phyloP scores from a whole-genome alignment of 92 coral and sea anemone species.

The Isaurus tuberculatus region DNA sequence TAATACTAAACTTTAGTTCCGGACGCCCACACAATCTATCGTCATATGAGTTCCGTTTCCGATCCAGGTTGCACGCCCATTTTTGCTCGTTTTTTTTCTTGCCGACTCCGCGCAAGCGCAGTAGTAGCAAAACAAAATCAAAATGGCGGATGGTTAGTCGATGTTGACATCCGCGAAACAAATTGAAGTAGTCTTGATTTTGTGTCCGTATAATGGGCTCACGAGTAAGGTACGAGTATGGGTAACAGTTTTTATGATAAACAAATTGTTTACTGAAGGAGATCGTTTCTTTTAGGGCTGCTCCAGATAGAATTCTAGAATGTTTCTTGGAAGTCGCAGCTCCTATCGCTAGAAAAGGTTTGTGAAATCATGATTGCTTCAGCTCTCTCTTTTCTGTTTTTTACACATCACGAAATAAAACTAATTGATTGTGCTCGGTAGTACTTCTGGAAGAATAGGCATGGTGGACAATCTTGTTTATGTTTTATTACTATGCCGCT shows the following conservation, averaged over 20 bases:
- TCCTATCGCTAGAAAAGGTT: slow-evolving; percentile 57
- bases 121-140: slow-evolving; percentile 35
- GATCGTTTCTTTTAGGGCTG: slow-evolving; percentile 61
- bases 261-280: neutral
- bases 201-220: slow-evolving; percentile 85
- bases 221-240: slow-evolving; percentile 77
- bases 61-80: slow-evolving; percentile 34
- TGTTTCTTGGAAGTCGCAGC: slow-evolving; percentile 96
- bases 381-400: neutral
- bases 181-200: slow-evolving; percentile 12
- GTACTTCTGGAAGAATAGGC: neutral
- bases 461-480: neutral
- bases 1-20: no score
- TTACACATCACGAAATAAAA: neutral
- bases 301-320: slow-evolving; percentile 87
- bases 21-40: no score
- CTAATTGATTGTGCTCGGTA: neutral
- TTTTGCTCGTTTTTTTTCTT: neutral
- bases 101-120: slow-evolving; percentile 37
- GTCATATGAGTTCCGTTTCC: no score
- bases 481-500: neutral
- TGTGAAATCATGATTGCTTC: slow-evolving; percentile 24
- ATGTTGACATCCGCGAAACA: slow-evolving; percentile 23
- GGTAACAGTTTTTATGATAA: neutral
- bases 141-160: slow-evolving; percentile 36